Base-by-base conservation (phyloP, 2,797 vertebrate species). In the Epinephelus coioides region DNA sequence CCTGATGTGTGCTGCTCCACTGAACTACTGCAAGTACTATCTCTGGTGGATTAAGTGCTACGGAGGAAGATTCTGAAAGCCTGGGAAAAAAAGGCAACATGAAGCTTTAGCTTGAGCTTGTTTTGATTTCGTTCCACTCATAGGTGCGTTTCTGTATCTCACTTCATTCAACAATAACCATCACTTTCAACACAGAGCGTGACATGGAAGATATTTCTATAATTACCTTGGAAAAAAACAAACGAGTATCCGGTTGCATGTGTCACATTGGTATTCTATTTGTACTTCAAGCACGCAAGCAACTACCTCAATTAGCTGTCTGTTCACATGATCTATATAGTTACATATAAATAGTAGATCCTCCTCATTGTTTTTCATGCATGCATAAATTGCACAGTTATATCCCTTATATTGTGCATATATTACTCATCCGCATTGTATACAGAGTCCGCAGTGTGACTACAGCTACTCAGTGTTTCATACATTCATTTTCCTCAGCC, bases 11-110 rank as follows among this genome's bases (percentile, higher is more conserved):
- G 51, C 66, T 72, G 73, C 75, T 84, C 64, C 55, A 56, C 27
- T 74, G 75, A 86, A 59, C 61, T 59, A 61, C 40, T 56, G 62
- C 50, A 43, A 72, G 23, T 68, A 4, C n/a, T 21, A 19, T 75
- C 72, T 85, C 66, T 74, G 59, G 67, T 68, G 81, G 47, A 82
- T 86, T 81, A 61, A 21, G 21, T 50, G 84, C 21, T 65, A 46
- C 25, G 18, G 25, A 25, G 67, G 49, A 74, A 69, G 30, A 8
- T 43, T 11, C 11, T 43, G 40, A 50, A 61, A 53, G 25, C 21
- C 13, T n/a, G 14, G 66, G 38, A 19, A 34, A 30, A 55, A 30
- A 50, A 2, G 10, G 23, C 50, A 64, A 9, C 12, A 66, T n/a
- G 13, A 10, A 63, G 12, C 30, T 43, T 27, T n/a, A 34, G 23